Conservation (phyloP, 2,113 vertebrate species). For the Amazona vittata region DNA sequence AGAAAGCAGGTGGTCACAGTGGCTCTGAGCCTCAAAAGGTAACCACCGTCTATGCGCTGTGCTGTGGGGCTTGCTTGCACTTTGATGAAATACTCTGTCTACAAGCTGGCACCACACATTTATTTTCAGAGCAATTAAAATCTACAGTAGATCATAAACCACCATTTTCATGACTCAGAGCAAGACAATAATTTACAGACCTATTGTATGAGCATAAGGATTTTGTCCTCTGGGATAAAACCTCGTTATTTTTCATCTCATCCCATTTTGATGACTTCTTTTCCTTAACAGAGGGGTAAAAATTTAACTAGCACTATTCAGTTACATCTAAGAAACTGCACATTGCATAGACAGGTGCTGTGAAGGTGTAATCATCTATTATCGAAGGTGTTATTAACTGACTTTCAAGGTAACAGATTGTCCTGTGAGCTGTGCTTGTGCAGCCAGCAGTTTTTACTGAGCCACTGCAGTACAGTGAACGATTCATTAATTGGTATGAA, state of each 20-base stretch:
- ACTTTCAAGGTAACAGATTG: neutral
- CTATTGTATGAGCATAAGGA: neutral
- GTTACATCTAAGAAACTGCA: neutral
- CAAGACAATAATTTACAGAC: neutral
- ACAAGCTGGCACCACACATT: neutral
- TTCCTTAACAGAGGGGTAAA: neutral
- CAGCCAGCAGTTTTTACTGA: neutral
- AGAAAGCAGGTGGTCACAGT: constrained; percentile 3
- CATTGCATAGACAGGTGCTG: neutral
- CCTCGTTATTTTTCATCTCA: neutral
- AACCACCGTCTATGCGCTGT: neutral
- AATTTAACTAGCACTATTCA: neutral
- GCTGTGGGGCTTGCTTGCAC: neutral
- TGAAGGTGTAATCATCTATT: neutral
- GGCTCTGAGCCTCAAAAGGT: neutral
- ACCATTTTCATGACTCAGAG: neutral
- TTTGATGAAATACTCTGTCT: constrained; percentile 20
- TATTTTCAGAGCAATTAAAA: constrained; percentile 46
- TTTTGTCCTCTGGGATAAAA: neutral
- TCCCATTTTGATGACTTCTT: neutral
- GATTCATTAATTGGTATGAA: neutral
- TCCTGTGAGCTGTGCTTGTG: neutral
- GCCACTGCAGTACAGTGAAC: neutral
- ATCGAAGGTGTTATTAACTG: neutral
- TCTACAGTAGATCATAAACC: neutral